Evolutionary conservation across 2,113 vertebrate genomes (phyloP).

Genomic region (Megalops atlanticus): DNA sequence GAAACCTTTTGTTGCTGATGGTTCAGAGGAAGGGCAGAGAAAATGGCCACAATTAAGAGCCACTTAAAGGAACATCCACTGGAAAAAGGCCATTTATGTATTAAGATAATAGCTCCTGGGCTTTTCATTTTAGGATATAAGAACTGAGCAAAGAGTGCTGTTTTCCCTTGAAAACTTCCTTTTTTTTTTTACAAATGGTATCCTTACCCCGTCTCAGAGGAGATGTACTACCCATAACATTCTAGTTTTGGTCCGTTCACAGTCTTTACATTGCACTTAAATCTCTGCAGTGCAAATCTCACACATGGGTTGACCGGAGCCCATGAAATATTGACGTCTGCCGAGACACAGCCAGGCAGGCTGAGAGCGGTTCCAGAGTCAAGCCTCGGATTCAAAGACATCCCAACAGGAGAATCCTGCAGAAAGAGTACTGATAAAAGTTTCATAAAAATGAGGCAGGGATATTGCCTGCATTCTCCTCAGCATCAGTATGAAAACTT

Average conservation of each 20-base stretch:
- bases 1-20: slow-evolving; percentile 78
- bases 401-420: slow-evolving; percentile 98
- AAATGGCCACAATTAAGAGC: slow-evolving; percentile 85
- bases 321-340: slow-evolving; percentile 99
- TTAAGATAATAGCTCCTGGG: slow-evolving; percentile 86
- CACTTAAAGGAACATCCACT: slow-evolving; percentile 83
- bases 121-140: slow-evolving; percentile 92
- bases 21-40: slow-evolving; percentile 74
- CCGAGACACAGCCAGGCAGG: slow-evolving; percentile 93
- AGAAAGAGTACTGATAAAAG: slow-evolving; percentile 97
- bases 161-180: slow-evolving; percentile 89
- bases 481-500: slow-evolving; percentile 99
- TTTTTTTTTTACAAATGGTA: slow-evolving; percentile 80
- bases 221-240: slow-evolving; percentile 99
- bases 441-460: slow-evolving; percentile 99
- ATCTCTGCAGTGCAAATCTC: slow-evolving; percentile 99
- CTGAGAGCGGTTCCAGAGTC: slow-evolving; percentile 99
- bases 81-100: slow-evolving; percentile 76
- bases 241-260: slow-evolving; percentile 97
- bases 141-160: slow-evolving; percentile 80
- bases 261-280: slow-evolving; percentile 99
- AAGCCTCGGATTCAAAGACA: slow-evolving; percentile 96
- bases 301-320: slow-evolving; percentile 95
- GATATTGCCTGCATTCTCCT: slow-evolving; percentile 99
- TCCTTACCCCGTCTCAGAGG: slow-evolving; percentile 80